Conservation (phyloP, 2,797 vertebrate genomes). For the Petrocephalus schoutedeni region DNA sequence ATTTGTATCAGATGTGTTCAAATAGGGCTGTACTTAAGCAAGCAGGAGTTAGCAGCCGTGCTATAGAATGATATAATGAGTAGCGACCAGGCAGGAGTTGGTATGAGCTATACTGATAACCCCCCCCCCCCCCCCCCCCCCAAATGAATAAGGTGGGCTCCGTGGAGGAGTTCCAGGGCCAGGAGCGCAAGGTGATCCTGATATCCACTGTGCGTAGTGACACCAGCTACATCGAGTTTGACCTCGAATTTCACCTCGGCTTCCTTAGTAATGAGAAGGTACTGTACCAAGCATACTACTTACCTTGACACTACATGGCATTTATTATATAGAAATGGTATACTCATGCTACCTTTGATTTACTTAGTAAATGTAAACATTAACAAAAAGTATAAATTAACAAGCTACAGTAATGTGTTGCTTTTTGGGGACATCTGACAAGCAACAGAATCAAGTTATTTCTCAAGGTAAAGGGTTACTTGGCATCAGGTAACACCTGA, state of each 20-base stretch:
- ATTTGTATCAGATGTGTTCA: background rate
- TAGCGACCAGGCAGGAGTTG: background rate
- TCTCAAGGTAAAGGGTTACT: background rate
- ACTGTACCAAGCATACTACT: background rate
- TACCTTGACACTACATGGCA: background rate
- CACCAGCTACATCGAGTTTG: constrained; percentile 52
- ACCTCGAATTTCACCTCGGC: constrained; percentile 77
- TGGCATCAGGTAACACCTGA: background rate
- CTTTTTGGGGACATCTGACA: background rate
- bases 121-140: background rate
- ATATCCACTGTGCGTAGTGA: constrained; percentile 87
- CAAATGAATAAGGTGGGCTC: constrained; percentile 74
- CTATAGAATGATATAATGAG: background rate
- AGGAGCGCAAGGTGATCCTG: constrained; percentile 79
- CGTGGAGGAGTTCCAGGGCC: constrained; percentile 93
- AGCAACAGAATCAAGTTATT: background rate
- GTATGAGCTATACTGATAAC: background rate
- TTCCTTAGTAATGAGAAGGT: constrained; percentile 91
- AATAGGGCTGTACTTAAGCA: background rate
- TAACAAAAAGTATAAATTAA: background rate
- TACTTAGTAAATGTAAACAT: background rate
- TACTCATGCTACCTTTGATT: background rate
- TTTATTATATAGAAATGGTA: background rate
- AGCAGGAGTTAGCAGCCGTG: background rate
- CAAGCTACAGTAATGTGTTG: background rate